Percentiles rank a stretch among this genome's conserved stretches.
Conservation (phyloP, 2,797 vertebrate genomes). For the Cossypha caffra region DNA sequence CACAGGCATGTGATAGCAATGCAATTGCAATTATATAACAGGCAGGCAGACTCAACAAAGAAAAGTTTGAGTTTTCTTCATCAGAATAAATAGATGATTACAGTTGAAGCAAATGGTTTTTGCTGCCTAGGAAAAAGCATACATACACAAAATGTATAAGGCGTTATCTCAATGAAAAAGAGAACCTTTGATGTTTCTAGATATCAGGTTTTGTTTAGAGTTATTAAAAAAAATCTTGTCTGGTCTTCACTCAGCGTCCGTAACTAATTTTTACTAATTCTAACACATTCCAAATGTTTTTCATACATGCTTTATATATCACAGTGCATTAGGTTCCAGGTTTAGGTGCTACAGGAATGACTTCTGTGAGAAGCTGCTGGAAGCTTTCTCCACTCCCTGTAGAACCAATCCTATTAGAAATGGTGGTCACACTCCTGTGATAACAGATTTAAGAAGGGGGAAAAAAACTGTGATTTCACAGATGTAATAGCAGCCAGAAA, state of each 20-base stretch:
- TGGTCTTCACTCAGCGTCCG: not conserved
- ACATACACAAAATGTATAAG: not conserved
- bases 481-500: too few relatives aligned
- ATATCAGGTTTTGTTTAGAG: not conserved
- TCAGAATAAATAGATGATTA: not conserved
- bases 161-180: not conserved
- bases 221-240: not conserved
- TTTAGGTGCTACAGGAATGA: not conserved
- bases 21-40: too few relatives aligned
- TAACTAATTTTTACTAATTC: not conserved
- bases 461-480: not conserved
- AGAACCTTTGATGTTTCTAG: not conserved
- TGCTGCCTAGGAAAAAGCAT: not conserved
- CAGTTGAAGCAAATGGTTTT: not conserved
- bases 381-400: not conserved
- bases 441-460: not conserved
- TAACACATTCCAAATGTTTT: not conserved
- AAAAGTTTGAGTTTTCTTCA: not conserved
- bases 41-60: not conserved
- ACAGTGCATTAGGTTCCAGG: not conserved
- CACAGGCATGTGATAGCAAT: too few relatives aligned
- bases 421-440: accelerated
- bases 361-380: not conserved
- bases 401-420: not conserved
- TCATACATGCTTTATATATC: not conserved